phyloP scores from a whole-genome alignment of 2,888 invertebrate genomes.

The Zelleria hepariella region DNA sequence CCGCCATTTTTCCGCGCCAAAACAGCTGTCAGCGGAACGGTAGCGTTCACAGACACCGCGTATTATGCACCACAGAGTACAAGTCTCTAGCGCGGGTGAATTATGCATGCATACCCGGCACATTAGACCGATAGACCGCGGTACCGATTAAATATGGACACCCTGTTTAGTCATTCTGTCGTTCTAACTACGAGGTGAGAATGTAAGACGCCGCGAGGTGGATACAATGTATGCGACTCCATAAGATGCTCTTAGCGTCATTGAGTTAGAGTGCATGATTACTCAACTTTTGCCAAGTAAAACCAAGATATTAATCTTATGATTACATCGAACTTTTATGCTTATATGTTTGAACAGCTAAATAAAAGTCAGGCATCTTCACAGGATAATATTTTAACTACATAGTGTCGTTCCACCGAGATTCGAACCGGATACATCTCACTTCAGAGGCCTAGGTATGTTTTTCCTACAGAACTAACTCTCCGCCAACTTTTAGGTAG shows the following conservation, averaged over 20 bases:
- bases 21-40: slow-evolving; percentile 11
- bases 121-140: slow-evolving; percentile 44
- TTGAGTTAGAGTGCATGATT: not conserved
- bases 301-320: too few species aligned
- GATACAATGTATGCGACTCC: not conserved
- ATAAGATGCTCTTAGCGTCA: not conserved
- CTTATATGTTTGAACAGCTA: too few species aligned
- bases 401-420: too few species aligned
- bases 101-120: slow-evolving; percentile 44
- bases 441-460: too few species aligned
- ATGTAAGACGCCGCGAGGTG: slow-evolving; percentile 17
- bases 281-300: too few species aligned
- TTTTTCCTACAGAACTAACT: too few species aligned
- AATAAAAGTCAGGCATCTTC: too few species aligned
- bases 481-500: too few species aligned
- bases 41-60: slow-evolving; percentile 16
- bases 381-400: too few species aligned
- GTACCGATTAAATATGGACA: slow-evolving; percentile 50
- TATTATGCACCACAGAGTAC: slow-evolving; percentile 29
- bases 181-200: slow-evolving; percentile 37
- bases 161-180: slow-evolving; percentile 44
- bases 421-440: too few species aligned
- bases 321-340: too few species aligned
- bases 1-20: slow-evolving; percentile 1
- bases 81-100: slow-evolving; percentile 27